These are phyloP conservation scores for Yponomeuta cagnagella DNA, from an alignment of 2,888 invertebrate genomes.

Conservation along the genomic window DNA sequence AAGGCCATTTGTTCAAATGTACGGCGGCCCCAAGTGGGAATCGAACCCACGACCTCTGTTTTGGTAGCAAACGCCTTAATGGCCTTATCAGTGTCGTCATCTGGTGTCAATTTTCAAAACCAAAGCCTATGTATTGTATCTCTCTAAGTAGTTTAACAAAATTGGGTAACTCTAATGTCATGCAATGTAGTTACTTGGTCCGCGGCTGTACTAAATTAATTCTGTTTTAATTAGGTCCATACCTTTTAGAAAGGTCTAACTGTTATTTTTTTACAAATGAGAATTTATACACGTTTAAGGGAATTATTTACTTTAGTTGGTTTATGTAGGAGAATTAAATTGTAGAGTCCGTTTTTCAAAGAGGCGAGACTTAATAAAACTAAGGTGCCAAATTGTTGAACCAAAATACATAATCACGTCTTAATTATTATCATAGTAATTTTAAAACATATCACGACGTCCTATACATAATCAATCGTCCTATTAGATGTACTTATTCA, in stretches of 20 bases:
- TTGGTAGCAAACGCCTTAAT: too few relatives aligned
- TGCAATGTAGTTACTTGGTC: not conserved
- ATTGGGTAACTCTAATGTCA: not conserved
- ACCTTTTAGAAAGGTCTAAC: conserved; percentile 5
- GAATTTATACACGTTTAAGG: not conserved
- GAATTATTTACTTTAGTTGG: not conserved
- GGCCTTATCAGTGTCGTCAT: too few relatives aligned
- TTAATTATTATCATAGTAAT: not conserved
- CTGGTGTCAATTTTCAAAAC: too few relatives aligned
- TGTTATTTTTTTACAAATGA: conserved; percentile 7
- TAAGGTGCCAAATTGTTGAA: not conserved
- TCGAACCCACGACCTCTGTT: too few relatives aligned
- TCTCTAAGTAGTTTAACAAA: too few relatives aligned
- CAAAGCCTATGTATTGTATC: too few relatives aligned
- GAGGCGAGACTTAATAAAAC: not conserved
- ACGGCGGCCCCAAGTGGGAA: too few relatives aligned
- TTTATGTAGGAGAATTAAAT: not conserved
- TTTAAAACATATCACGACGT: not conserved
- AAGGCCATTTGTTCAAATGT: too few relatives aligned
- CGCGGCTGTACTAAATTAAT: too few relatives aligned
- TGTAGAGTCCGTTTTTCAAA: not conserved
- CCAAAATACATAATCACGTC: not conserved
- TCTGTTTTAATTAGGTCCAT: not conserved
- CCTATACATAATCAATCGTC: not conserved
- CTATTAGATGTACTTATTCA: not conserved